phyloP scores from a whole-genome alignment of 2,797 vertebrate species.

The Dendrocincla tyrannina region DNA sequence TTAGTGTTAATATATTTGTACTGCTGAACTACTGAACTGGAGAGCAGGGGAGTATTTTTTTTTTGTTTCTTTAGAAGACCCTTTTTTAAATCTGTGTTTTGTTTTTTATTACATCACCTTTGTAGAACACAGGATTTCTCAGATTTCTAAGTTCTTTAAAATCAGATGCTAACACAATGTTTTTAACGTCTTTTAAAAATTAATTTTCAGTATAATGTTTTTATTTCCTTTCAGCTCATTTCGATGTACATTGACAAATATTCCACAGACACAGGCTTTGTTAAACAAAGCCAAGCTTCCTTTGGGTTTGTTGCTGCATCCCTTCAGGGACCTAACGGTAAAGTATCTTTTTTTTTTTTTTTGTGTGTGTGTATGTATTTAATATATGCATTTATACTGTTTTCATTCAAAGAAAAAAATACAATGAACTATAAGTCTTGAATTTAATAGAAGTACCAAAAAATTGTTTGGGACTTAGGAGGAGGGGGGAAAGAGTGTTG shows the following conservation, averaged over 20 bases:
- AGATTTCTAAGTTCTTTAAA: neutral
- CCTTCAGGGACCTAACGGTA: slow-evolving; percentile 97
- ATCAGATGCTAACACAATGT: neutral
- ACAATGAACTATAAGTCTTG: neutral
- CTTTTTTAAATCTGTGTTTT: neutral
- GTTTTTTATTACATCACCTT: neutral
- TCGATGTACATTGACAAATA: slow-evolving; percentile 91
- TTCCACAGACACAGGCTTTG: slow-evolving; percentile 94
- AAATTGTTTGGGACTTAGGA: neutral
- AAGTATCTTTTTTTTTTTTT: neutral
- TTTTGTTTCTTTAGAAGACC: neutral
- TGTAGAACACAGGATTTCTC: neutral
- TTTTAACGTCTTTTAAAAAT: neutral
- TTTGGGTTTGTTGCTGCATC: slow-evolving; percentile 92
- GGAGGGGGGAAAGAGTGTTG: neutral
- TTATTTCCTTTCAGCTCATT: slow-evolving; percentile 84
- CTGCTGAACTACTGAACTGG: neutral
- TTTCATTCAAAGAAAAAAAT: neutral
- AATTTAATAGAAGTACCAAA: neutral
- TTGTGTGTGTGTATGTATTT: neutral
- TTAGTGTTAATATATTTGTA: neutral
- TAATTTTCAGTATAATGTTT: neutral
- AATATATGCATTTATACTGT: neutral
- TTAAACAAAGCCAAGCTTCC: slow-evolving; percentile 96
- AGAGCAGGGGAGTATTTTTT: neutral